Evolutionary conservation across 2,797 vertebrate species (phyloP).

Genomic region (Sciurus vulgaris): DNA sequence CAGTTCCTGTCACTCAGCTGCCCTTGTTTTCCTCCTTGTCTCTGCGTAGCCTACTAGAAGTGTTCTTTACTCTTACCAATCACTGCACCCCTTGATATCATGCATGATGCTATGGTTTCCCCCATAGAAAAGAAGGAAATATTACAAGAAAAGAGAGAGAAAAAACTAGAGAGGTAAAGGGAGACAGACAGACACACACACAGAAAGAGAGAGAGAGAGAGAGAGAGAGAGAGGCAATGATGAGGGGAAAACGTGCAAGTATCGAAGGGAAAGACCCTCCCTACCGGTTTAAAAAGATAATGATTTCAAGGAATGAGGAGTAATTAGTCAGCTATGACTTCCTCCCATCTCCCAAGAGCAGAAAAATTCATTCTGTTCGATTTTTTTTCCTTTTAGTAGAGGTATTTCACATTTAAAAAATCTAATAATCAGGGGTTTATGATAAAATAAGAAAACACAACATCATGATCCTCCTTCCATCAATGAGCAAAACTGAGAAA

Average conservation of each 20-base stretch:
- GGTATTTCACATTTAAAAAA: conserved; percentile 6
- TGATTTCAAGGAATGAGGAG: conserved; percentile 18
- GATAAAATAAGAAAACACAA: conserved; percentile 18
- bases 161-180: fast-evolving
- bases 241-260: background rate
- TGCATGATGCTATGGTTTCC: background rate
- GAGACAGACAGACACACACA: too few relatives aligned
- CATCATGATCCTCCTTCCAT: background rate
- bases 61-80: background rate
- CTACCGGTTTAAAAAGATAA: background rate
- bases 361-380: background rate
- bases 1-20: background rate
- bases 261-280: background rate
- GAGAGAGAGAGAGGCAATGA: background rate
- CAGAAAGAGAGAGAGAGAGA: background rate
- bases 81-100: background rate
- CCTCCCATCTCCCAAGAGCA: background rate
- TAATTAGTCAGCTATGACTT: conserved; percentile 20
- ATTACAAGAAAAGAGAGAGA: background rate
- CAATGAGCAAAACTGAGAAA: conserved; percentile 20
- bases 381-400: conserved; percentile 9
- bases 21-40: background rate
- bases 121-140: background rate
- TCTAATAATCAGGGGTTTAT: background rate
- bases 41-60: background rate